A percentile compares a stretch with the other conserved stretches of the same genome.
phyloP scores from a whole-genome alignment of 1,140 invertebrate species.

The Solenopsis fugax region DNA sequence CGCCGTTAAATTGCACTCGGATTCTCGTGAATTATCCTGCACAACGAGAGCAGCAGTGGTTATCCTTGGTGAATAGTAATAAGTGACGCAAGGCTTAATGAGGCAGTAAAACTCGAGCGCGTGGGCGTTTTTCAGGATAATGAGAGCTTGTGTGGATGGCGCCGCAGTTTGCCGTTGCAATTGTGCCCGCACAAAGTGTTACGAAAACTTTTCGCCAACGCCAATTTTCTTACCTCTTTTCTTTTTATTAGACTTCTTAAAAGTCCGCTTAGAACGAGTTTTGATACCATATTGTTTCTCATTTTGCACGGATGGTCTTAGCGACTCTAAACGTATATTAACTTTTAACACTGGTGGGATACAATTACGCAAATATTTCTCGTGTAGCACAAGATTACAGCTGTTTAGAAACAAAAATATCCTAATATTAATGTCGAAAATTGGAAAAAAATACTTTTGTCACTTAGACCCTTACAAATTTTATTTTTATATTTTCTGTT shows the following conservation, averaged over 20 bases:
- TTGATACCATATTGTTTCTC: background rate
- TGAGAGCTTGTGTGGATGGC: background rate
- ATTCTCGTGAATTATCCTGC: conserved; percentile 31
- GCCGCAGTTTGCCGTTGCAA: conserved; percentile 21
- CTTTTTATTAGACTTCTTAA: background rate
- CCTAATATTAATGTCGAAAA: no score
- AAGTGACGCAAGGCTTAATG: conserved; percentile 61
- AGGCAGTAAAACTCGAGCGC: conserved; percentile 38
- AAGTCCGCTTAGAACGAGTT: background rate
- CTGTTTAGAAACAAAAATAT: no score
- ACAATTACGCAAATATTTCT: no score
- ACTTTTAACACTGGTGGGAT: no score
- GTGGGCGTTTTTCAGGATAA: conserved; percentile 38
- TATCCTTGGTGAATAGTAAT: conserved; percentile 38
- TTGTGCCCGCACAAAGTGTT: conserved; percentile 8
- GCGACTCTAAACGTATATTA: background rate
- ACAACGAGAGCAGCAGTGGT: background rate
- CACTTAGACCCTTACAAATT: no score
- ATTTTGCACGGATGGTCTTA: background rate
- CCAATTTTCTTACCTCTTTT: background rate
- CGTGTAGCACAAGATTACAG: no score
- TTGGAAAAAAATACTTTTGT: no score
- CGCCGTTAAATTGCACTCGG: conserved; percentile 44
- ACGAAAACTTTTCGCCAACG: background rate
- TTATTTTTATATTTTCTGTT: no score